Evolutionary conservation across 2,113 vertebrate species (phyloP).

Genomic region (Trogon melanurus): DNA sequence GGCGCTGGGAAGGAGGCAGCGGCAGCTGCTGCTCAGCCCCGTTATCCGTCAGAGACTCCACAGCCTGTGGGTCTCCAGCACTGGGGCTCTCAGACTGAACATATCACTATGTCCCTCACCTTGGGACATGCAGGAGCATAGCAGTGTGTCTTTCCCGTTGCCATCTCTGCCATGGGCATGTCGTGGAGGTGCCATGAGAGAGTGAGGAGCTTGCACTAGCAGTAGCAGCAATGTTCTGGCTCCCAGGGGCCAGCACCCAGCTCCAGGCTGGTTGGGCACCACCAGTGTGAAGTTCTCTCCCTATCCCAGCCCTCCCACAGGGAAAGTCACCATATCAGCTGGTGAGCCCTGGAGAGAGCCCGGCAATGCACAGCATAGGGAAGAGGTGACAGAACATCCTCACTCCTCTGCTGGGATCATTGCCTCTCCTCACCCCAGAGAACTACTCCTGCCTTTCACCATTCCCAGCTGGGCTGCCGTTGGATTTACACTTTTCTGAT

Average conservation of each 20-base stretch:
- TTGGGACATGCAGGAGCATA: neutral
- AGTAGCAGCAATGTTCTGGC: neutral
- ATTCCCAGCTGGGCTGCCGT: fast-evolving
- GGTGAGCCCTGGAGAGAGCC: neutral
- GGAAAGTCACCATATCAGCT: neutral
- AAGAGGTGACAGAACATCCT: neutral
- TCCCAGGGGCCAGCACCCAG: neutral
- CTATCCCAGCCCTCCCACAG: neutral
- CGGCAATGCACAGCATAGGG: neutral
- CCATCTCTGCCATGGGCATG: neutral
- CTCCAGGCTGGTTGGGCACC: neutral
- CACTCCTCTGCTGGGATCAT: neutral
- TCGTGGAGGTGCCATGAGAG: fast-evolving
- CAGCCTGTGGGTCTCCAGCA: fast-evolving
- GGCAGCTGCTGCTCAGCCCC: fast-evolving
- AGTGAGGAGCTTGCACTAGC: neutral
- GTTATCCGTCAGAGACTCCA: neutral
- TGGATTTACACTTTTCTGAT: neutral
- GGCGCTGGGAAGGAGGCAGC: neutral
- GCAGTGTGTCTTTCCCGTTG: neutral
- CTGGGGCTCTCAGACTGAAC: neutral
- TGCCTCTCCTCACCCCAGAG: fast-evolving
- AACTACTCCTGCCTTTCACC: neutral
- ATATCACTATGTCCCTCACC: fast-evolving
- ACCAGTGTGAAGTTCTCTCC: neutral